Percentiles rank a stretch among this genome's conserved stretches.
Evolutionary conservation across 2,888 invertebrate genomes (phyloP).

Genomic region (Venusia cambrica): DNA sequence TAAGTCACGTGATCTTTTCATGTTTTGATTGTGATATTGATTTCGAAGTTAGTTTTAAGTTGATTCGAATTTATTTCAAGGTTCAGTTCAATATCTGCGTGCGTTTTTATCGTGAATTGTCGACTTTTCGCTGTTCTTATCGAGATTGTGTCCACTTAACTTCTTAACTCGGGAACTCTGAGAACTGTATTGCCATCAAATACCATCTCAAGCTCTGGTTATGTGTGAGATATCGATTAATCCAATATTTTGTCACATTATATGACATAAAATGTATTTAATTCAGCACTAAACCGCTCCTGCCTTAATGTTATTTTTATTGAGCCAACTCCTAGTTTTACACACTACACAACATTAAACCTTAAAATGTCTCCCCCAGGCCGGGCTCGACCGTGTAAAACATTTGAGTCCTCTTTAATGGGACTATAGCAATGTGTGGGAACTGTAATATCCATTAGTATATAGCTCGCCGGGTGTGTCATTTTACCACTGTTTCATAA

Average conservation of each 20-base stretch:
- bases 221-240: too few species aligned
- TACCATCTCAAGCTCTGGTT: too few species aligned
- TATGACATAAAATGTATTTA: too few species aligned
- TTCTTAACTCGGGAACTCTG: too few species aligned
- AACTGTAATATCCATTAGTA: conserved; percentile 37
- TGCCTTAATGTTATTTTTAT: too few species aligned
- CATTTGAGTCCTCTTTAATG: conserved; percentile 32
- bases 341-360: conserved; percentile 16
- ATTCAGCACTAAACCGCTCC: too few species aligned
- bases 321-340: conserved; percentile 11
- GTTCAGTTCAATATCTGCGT: conserved; percentile 4
- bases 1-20: conserved; percentile 9
- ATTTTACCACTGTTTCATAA: conserved; percentile 13
- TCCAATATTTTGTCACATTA: too few species aligned
- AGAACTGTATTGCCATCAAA: too few species aligned
- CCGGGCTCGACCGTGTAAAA: conserved; percentile 15
- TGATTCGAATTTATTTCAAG: conserved; percentile 12
- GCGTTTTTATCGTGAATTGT: too few species aligned
- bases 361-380: conserved; percentile 25
- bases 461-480: conserved; percentile 34
- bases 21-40: conserved; percentile 17
- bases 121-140: too few species aligned
- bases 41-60: conserved; percentile 10
- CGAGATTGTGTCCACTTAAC: too few species aligned
- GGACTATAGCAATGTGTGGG: conserved; percentile 30